phyloP scores from a whole-genome alignment of 2,797 vertebrate species.

The Argyrosomus regius region DNA sequence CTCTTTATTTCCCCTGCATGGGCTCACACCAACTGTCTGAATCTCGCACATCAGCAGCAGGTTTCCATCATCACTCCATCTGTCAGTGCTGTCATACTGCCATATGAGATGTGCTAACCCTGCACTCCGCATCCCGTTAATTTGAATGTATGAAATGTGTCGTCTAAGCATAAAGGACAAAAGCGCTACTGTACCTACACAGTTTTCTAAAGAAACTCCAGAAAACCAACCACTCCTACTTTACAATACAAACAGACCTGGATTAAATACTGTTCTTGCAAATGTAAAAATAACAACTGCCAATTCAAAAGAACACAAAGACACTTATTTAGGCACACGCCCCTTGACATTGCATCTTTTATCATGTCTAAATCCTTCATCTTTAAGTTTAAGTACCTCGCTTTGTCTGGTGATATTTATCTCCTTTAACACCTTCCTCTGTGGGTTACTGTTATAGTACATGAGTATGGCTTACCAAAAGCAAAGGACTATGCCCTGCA shows the following conservation, averaged over 20 bases:
- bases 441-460: background rate
- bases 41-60: constrained; percentile 80
- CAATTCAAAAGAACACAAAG: background rate
- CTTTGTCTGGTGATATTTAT: constrained; percentile 11
- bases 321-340: background rate
- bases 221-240: background rate
- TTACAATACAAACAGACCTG: background rate
- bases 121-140: constrained; percentile 25
- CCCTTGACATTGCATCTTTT: background rate
- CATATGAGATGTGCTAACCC: constrained; percentile 33
- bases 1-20: constrained; percentile 59
- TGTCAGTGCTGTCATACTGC: constrained; percentile 29
- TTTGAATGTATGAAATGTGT: constrained; percentile 8
- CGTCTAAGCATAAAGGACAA: background rate
- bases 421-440: background rate
- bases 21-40: constrained; percentile 67
- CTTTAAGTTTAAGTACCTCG: background rate
- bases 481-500: background rate
- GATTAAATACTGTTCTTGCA: background rate
- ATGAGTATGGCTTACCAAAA: constrained; percentile 1
- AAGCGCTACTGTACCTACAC: background rate
- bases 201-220: background rate
- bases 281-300: background rate
- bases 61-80: constrained; percentile 65
- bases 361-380: background rate